A percentile compares a stretch with the other conserved stretches of the same genome.
phyloP scores from a whole-genome alignment of 2,797 vertebrate species.

The Perdix hodgsoniae region DNA sequence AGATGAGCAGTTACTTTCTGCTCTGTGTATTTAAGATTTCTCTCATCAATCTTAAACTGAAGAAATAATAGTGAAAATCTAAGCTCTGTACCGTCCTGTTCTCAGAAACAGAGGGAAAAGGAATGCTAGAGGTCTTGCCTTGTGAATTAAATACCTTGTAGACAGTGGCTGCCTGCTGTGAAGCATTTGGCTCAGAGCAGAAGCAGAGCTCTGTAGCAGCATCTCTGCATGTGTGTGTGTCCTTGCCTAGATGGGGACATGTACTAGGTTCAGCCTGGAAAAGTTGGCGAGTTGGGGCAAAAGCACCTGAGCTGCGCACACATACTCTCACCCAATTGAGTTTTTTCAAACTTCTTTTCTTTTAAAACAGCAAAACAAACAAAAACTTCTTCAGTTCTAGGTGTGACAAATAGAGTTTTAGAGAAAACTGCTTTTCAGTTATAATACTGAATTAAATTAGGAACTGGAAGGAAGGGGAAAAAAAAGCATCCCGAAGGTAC shows the following conservation, averaged over 20 bases:
- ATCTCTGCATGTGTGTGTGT: accelerated
- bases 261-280: not conserved
- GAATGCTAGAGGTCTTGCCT: not conserved
- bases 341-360: not conserved
- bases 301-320: not conserved
- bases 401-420: not conserved
- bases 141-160: not conserved
- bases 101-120: not conserved
- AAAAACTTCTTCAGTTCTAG: not conserved
- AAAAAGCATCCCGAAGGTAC: not conserved
- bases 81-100: not conserved
- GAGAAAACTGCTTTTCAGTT: not conserved
- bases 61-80: not conserved
- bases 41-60: not conserved
- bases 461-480: not conserved
- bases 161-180: not conserved
- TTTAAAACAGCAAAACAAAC: not conserved
- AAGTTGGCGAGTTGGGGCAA: not conserved
- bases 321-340: not conserved
- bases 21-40: not conserved
- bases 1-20: not conserved
- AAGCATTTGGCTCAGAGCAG: not conserved
- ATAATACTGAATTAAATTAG: not conserved
- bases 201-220: not conserved
- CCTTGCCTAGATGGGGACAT: not conserved